Percentiles rank a stretch among this genome's conserved stretches.
Evolutionary conservation across 2,888 invertebrate genomes (phyloP).

Genomic region (Prionchulus punctatus): DNA sequence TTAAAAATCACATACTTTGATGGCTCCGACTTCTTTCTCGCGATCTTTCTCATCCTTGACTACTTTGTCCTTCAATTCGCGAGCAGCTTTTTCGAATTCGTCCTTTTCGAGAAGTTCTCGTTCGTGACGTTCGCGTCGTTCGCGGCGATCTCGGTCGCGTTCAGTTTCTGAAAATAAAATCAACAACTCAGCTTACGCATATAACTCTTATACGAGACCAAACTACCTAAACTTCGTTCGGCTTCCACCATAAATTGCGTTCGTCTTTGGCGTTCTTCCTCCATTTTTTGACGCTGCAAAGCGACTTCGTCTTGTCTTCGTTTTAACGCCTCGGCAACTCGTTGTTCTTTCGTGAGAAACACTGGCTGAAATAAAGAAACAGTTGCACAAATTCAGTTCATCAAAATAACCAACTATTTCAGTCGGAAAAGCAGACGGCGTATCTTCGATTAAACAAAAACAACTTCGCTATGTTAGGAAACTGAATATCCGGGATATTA

Average conservation of each 20-base stretch:
- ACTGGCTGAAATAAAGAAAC: conserved; percentile 63
- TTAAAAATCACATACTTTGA: conserved; percentile 45
- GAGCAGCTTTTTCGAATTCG: conserved; percentile 22
- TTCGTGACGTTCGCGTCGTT: conserved; percentile 16
- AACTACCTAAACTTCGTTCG: conserved; percentile 23
- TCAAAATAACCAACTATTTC: no score
- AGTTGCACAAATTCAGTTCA: no score
- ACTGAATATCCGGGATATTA: no score
- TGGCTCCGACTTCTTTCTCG: conserved; percentile 81
- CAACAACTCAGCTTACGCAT: neutral
- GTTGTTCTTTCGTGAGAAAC: conserved; percentile 85
- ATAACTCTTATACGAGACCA: neutral
- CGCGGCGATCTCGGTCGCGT: conserved; percentile 16
- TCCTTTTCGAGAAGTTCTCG: conserved; percentile 16
- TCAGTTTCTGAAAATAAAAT: conserved; percentile 10
- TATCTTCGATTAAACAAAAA: no score
- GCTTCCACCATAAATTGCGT: conserved; percentile 39
- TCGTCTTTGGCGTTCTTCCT: conserved; percentile 51
- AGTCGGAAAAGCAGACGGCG: no score
- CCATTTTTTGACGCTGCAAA: conserved; percentile 53
- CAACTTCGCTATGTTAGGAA: no score
- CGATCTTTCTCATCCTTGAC: conserved; percentile 51
- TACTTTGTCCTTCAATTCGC: conserved; percentile 16
- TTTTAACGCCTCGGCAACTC: conserved; percentile 71
- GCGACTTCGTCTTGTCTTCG: conserved; percentile 72